Base-by-base conservation (phyloP, 2,888 invertebrate species). In the Drosophila flavopinicola region DNA sequence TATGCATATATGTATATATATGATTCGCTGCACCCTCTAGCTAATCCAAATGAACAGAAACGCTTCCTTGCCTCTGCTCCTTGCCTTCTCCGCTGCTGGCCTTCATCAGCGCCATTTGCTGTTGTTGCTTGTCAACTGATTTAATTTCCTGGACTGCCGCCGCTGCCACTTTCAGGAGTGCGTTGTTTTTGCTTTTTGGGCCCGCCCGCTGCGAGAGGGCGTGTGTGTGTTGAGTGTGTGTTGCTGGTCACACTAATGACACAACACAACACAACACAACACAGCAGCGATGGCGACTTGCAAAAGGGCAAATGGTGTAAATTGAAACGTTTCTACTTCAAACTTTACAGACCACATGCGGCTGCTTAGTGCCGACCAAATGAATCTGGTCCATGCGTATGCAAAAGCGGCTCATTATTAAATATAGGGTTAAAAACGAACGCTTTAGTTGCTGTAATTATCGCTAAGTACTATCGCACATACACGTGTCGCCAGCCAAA, bases 91-190 rank as follows among this genome's bases (percentile, higher is more conserved):
- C 27, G 60, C 61, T 63, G 51, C 75, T 54, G 49, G 57, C 58
- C 69, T 66, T 66, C 66, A 64, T 66, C 68, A 78, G 76, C 76
- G 82, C 78, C 73, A 74, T 73, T 70, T 53, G 78, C 75, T 72
- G 68, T 69, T 67, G 65, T 73, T 79, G 71, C 66, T 82, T 88
- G 87, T 86, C 86, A 87, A 87, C 84, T 86, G 87, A 85, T 87
- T 88, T 86, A 77, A 87, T 79, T 82, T 87, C 77, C 82, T 76
- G 56, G 45, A 66, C 76, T 73, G 60, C 72, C 9, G 63, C 41
- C 44, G 20, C 61, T 56, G 64, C 52, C 58, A 64, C 63, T 70
- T 56, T 57, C 49, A 47, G 39, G 27, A 54, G 56, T 24, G 15
- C 48, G 33, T 39, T 38, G n/a, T n/a, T n/a, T n/a, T n/a, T n/a